phyloP scores from a whole-genome alignment of 2,888 invertebrate species.

The Volucella inanis region DNA sequence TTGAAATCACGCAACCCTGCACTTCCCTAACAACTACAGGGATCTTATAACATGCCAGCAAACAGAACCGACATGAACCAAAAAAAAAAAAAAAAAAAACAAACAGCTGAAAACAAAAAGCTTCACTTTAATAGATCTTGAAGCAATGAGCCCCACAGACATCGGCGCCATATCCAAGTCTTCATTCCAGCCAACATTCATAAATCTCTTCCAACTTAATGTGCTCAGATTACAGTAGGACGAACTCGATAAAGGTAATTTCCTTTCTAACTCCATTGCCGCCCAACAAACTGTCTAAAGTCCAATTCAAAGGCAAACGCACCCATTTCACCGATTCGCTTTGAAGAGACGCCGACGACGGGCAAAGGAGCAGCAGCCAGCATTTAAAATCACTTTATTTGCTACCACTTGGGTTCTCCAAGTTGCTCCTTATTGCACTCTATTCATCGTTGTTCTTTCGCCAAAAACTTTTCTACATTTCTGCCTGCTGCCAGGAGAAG shows the following conservation, averaged over 20 bases:
- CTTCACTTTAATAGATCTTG: slow-evolving; percentile 43
- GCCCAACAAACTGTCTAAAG: background rate
- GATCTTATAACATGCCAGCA: slow-evolving; percentile 3
- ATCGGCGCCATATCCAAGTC: background rate
- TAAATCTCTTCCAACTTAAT: slow-evolving; percentile 63
- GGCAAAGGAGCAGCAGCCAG: slow-evolving; percentile 47
- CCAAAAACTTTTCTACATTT: slow-evolving; percentile 63
- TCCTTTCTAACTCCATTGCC: slow-evolving; percentile 12
- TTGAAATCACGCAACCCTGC: slow-evolving; percentile 55
- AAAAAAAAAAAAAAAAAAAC: slow-evolving; percentile 6
- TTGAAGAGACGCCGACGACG: slow-evolving; percentile 18
- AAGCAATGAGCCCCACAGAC: background rate
- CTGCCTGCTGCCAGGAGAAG: slow-evolving; percentile 17
- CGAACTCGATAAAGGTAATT: slow-evolving; percentile 63
- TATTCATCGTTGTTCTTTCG: slow-evolving; percentile 57
- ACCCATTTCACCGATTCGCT: background rate
- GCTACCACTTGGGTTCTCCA: slow-evolving; percentile 39
- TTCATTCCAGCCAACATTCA: slow-evolving; percentile 30
- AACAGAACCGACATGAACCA: background rate
- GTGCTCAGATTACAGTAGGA: slow-evolving; percentile 50
- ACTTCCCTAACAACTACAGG: slow-evolving; percentile 18
- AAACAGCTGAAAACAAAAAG: slow-evolving; percentile 5
- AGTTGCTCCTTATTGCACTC: slow-evolving; percentile 44
- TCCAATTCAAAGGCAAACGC: slow-evolving; percentile 39
- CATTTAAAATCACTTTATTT: slow-evolving; percentile 72